A percentile compares a stretch with the other conserved stretches of the same genome.
Conservation (phyloP, 2,888 invertebrate species). For the Cactoblastis cactorum region DNA sequence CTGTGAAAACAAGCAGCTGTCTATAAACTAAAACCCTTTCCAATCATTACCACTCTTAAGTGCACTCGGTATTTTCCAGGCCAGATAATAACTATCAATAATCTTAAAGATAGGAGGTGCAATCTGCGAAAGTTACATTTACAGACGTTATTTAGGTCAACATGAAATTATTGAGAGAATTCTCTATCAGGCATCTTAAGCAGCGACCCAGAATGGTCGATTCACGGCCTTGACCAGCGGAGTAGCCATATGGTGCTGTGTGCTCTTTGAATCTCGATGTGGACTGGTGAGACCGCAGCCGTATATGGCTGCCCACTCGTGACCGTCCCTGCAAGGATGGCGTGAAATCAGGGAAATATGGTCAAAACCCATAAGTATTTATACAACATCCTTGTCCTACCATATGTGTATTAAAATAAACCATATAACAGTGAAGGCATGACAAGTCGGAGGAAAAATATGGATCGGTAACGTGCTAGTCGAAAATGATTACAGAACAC, state of each 20-base stretch:
- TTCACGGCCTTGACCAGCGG: conserved; percentile 52
- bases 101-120: conserved; percentile 4
- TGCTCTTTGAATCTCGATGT: conserved; percentile 42
- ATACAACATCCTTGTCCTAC: neutral
- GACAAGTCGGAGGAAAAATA: neutral
- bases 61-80: conserved; percentile 6
- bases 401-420: neutral
- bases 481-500: conserved; percentile 38
- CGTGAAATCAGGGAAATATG: conserved; percentile 37
- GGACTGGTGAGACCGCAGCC: conserved; percentile 42
- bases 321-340: conserved; percentile 39
- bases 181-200: conserved; percentile 42
- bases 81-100: conserved; percentile 1
- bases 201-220: conserved; percentile 33
- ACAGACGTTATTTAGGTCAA: conserved; percentile 5
- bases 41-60: conserved; percentile 37
- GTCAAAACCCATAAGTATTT: conserved; percentile 21
- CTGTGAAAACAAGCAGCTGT: conserved; percentile 41
- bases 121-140: conserved; percentile 5
- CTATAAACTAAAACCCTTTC: conserved; percentile 50
- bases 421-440: too few relatives aligned
- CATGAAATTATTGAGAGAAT: conserved; percentile 9
- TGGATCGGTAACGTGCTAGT: conserved; percentile 10
- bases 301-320: conserved; percentile 45
- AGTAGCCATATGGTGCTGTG: conserved; percentile 47